Percentiles rank a stretch among this genome's conserved stretches.
Conservation (phyloP, 2,797 vertebrate genomes). For the Enteromius fasciolatus region DNA sequence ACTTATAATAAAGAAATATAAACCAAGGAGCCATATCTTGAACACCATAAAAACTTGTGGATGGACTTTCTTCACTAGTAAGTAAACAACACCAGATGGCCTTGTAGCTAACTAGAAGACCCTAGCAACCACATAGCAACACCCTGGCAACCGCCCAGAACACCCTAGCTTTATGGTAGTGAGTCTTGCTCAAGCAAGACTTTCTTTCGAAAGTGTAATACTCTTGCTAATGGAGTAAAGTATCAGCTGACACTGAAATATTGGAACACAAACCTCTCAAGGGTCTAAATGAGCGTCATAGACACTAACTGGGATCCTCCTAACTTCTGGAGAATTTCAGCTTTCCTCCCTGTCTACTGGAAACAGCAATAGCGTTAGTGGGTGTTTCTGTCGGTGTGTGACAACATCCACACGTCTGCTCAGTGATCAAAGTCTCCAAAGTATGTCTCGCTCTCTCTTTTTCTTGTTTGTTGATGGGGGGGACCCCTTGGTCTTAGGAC, state of each 20-base stretch:
- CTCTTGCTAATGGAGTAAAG: background rate
- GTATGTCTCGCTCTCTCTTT: conserved; percentile 66
- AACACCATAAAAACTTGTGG: background rate
- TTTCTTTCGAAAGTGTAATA: background rate
- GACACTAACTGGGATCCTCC: background rate
- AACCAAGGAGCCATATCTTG: background rate
- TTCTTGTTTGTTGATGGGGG: conserved; percentile 70
- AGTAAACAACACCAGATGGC: background rate
- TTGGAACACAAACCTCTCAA: conserved; percentile 4
- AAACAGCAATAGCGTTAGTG: conserved; percentile 62
- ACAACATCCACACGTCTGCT: conserved; percentile 75
- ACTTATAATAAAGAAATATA: background rate
- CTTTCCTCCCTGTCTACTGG: conserved; percentile 53
- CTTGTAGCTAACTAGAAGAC: background rate
- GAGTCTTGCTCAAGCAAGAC: background rate
- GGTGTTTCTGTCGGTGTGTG: conserved; percentile 53
- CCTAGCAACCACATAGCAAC: background rate
- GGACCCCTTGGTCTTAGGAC: conserved; percentile 69
- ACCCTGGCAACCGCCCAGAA: background rate
- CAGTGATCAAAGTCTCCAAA: conserved; percentile 69
- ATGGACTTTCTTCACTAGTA: background rate
- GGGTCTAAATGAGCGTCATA: background rate
- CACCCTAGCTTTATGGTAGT: background rate
- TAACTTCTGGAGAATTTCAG: conserved; percentile 43
- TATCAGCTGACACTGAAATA: conserved; percentile 21